phyloP scores from a whole-genome alignment of 2,888 invertebrate genomes.

The Micropterix aruncella region DNA sequence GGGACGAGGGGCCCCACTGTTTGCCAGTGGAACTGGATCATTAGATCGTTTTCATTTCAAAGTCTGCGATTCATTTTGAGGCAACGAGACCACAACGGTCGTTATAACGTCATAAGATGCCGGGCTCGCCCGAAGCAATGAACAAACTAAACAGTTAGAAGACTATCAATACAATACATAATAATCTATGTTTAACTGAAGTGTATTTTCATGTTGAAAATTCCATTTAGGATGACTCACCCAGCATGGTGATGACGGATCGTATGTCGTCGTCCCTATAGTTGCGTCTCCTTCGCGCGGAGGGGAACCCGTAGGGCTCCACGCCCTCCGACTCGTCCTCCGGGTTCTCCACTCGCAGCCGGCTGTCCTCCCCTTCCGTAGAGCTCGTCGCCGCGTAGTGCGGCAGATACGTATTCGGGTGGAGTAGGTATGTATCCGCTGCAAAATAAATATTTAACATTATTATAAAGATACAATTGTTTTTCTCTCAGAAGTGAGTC shows the following conservation, averaged over 20 bases:
- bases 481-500: background rate
- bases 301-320: conserved; percentile 14
- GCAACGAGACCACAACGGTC: too few relatives aligned
- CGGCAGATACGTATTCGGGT: conserved; percentile 75
- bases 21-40: too few relatives aligned
- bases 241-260: conserved; percentile 54
- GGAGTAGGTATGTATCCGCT: conserved; percentile 62
- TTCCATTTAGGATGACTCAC: conserved; percentile 21
- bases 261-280: conserved; percentile 46
- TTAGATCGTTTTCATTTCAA: too few relatives aligned
- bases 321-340: conserved; percentile 11
- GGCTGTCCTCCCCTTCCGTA: conserved; percentile 39
- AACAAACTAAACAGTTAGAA: too few relatives aligned
- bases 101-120: too few relatives aligned
- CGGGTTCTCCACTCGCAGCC: conserved; percentile 4
- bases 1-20: too few relatives aligned
- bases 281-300: conserved; percentile 15
- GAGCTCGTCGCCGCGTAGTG: conserved; percentile 51
- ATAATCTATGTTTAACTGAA: background rate
- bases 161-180: background rate
- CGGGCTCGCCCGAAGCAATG: too few relatives aligned
- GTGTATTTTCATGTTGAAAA: background rate
- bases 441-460: conserved; percentile 9
- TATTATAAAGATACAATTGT: background rate
- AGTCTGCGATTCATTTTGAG: too few relatives aligned